Percentiles rank a stretch among this genome's conserved stretches.
Conservation (phyloP, 2,888 invertebrate genomes). For the Volucella inflata region DNA sequence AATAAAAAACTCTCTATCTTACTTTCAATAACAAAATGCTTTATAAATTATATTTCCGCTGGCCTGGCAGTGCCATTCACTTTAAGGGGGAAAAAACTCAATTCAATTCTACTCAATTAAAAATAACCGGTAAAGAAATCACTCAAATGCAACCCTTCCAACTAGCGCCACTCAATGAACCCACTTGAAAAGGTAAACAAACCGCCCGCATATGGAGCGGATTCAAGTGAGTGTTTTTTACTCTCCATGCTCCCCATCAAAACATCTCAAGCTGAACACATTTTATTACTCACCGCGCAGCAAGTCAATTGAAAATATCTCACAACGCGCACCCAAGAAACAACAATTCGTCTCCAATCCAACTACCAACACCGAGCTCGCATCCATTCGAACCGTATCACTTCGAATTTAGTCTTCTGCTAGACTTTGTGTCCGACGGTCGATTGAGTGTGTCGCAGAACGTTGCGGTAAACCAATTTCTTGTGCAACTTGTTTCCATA, state of each 20-base stretch:
- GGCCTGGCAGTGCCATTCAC: slow-evolving; percentile 10
- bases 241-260: background rate
- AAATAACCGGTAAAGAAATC: no score
- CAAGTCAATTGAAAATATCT: slow-evolving; percentile 33
- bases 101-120: background rate
- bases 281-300: background rate
- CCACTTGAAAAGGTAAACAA: slow-evolving; percentile 67
- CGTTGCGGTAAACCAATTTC: background rate
- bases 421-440: slow-evolving; percentile 67
- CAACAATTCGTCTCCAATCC: background rate
- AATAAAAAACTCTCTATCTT: background rate
- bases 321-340: slow-evolving; percentile 37
- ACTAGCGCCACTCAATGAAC: slow-evolving; percentile 12
- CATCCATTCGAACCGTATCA: slow-evolving; percentile 50
- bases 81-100: background rate
- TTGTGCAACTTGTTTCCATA: slow-evolving; percentile 34
- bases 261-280: slow-evolving; percentile 33
- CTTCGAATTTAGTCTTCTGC: slow-evolving; percentile 59
- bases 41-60: background rate
- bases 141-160: slow-evolving; percentile 5
- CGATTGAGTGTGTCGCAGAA: slow-evolving; percentile 24
- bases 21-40: background rate
- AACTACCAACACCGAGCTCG: slow-evolving; percentile 17
- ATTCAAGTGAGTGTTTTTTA: no score
- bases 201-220: slow-evolving; percentile 51